Evolutionary conservation across 2,888 invertebrate genomes (phyloP).

Genomic region (Cordilura impudica): DNA sequence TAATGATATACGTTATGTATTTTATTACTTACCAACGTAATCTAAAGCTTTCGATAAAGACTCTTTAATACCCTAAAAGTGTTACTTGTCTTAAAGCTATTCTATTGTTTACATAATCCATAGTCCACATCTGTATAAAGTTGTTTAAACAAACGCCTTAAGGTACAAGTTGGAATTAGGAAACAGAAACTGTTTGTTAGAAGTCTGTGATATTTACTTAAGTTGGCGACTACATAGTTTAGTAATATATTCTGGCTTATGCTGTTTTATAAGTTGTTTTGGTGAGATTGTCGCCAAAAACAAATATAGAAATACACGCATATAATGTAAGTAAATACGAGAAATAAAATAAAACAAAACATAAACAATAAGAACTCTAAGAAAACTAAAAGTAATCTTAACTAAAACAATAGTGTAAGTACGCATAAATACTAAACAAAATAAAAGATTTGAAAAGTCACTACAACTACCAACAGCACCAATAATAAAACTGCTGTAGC

Average conservation of each 20-base stretch:
- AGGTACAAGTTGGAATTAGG: slow-evolving; percentile 26
- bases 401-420: slow-evolving; percentile 10
- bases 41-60: too few relatives aligned
- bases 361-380: neutral
- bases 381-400: neutral
- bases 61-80: too few relatives aligned
- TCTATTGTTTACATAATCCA: too few relatives aligned
- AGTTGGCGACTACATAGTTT: slow-evolving; percentile 42
- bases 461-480: neutral
- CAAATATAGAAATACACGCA: slow-evolving; percentile 32
- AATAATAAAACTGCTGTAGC: neutral
- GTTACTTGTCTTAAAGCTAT: too few relatives aligned
- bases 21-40: too few relatives aligned
- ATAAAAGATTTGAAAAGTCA: neutral
- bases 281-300: slow-evolving; percentile 43
- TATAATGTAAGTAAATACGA: slow-evolving; percentile 13
- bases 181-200: slow-evolving; percentile 38
- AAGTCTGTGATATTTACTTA: slow-evolving; percentile 32
- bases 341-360: neutral
- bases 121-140: neutral
- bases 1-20: too few relatives aligned
- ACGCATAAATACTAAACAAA: too few relatives aligned
- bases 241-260: slow-evolving; percentile 32
- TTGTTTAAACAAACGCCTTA: slow-evolving; percentile 35
- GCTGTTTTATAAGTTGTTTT: slow-evolving; percentile 17